Conservation (phyloP, 1,140 invertebrate genomes). For the Neodiprion lecontei region DNA sequence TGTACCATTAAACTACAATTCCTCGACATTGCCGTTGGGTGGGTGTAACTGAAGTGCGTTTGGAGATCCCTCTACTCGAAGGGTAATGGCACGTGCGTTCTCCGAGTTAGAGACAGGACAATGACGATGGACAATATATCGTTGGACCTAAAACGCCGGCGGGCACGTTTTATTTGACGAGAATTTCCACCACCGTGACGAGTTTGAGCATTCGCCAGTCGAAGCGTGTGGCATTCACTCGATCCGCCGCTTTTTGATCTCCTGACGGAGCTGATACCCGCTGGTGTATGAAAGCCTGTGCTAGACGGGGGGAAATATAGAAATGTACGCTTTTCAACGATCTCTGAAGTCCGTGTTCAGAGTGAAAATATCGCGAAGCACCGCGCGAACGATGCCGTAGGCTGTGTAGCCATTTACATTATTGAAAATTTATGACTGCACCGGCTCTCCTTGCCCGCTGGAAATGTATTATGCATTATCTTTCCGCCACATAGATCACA, state of each 20-base stretch:
- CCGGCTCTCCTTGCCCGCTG: constrained; percentile 40
- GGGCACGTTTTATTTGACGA: too few species aligned
- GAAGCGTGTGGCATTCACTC: background rate
- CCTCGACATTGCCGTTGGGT: constrained; percentile 26
- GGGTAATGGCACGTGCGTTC: constrained; percentile 28
- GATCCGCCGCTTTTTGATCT: background rate
- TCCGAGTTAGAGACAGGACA: background rate
- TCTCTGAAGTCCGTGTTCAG: background rate
- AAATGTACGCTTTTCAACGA: background rate
- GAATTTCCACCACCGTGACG: constrained; percentile 13
- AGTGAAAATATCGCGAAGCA: constrained; percentile 8
- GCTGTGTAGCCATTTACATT: constrained; percentile 49
- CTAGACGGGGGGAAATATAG: background rate
- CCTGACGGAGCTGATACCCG: background rate
- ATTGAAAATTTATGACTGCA: constrained; percentile 58
- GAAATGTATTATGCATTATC: constrained; percentile 58
- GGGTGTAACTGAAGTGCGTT: background rate
- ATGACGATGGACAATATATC: constrained; percentile 3
- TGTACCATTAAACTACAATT: constrained; percentile 43
- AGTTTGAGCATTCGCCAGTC: constrained; percentile 10
- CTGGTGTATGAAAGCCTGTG: background rate
- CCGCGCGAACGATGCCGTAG: background rate
- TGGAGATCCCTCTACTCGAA: constrained; percentile 13
- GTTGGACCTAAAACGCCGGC: background rate
- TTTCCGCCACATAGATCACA: constrained; percentile 58